These are phyloP conservation scores for Volucella inflata DNA, from an alignment of 2,888 invertebrate genomes.

Conservation along the genomic window DNA sequence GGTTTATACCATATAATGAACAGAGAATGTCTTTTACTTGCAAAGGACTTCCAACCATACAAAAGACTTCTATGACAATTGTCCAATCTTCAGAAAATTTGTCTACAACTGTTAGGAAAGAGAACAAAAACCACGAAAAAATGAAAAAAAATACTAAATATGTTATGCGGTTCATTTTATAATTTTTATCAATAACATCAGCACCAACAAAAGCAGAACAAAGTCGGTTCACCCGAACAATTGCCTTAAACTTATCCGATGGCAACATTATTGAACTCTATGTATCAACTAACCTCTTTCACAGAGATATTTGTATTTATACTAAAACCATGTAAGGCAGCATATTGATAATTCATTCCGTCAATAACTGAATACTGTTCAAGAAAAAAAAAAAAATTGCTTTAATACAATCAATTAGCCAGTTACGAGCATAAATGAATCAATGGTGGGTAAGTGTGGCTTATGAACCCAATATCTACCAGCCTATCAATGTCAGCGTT, in stretches of 20 bases:
- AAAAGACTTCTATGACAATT: conserved; percentile 52
- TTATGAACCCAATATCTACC: no score
- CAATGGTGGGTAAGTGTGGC: no score
- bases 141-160: conserved; percentile 7
- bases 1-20: not conserved
- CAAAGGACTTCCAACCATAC: conserved; percentile 59
- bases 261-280: conserved; percentile 36
- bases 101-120: conserved; percentile 41
- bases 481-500: no score
- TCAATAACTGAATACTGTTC: no score
- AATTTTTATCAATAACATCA: conserved; percentile 48
- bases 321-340: not conserved
- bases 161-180: conserved; percentile 39
- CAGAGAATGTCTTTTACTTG: conserved; percentile 19
- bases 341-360: no score
- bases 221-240: not conserved
- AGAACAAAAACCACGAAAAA: conserved; percentile 38
- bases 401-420: no score
- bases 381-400: no score
- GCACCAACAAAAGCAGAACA: conserved; percentile 47
- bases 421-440: no score
- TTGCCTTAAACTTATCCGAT: conserved; percentile 21
- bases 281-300: not conserved
- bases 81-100: conserved; percentile 56
- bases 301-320: conserved; percentile 9